Conservation (phyloP, 2,113 vertebrate species). For the Cryptomyrus ogoouensis region DNA sequence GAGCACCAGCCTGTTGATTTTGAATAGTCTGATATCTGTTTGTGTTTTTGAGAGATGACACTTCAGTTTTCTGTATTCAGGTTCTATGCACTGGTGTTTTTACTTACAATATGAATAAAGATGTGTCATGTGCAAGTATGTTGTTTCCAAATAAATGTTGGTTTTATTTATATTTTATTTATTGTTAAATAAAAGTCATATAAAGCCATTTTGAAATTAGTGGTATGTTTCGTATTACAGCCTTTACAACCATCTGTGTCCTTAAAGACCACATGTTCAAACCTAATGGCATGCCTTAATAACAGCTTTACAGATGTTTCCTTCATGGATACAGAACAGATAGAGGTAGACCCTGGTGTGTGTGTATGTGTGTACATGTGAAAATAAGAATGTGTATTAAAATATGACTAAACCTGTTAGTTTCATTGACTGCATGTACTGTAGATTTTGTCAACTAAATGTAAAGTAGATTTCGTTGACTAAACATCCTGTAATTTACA, state of each 20-base stretch:
- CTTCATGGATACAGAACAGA: not conserved
- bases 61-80: not conserved
- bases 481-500: not conserved
- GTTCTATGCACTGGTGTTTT: not conserved
- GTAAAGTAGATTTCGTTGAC: not conserved
- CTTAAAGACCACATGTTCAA: not conserved
- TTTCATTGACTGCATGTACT: not conserved
- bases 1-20: not conserved
- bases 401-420: not conserved
- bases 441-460: not conserved
- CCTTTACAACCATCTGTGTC: not conserved
- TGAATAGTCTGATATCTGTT: not conserved
- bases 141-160: not conserved
- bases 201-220: not conserved
- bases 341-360: not conserved
- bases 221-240: not conserved
- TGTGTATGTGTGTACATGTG: not conserved
- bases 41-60: not conserved
- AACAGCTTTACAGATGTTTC: not conserved
- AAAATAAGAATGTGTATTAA: not conserved
- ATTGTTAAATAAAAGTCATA: not conserved
- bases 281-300: not conserved
- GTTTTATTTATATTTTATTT: not conserved
- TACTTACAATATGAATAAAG: not conserved
- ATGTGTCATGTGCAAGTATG: not conserved